Evolutionary conservation across 1,140 invertebrate genomes (phyloP).

Genomic region (Lasioglossum baleicum): DNA sequence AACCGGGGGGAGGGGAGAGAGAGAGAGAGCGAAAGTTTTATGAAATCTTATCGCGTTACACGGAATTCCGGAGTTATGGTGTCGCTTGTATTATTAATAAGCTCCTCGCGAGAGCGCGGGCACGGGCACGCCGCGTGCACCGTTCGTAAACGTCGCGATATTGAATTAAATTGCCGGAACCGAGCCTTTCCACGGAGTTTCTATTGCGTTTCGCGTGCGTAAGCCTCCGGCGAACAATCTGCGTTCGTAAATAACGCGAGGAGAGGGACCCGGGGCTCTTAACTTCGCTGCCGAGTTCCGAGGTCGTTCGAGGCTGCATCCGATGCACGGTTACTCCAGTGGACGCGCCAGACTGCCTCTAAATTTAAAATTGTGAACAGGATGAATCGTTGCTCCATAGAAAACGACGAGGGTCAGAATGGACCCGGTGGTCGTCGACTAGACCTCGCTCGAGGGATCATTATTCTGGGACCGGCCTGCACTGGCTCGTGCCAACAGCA

Average conservation of each 20-base stretch:
- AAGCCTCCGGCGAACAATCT: no score
- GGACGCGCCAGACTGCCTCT: no score
- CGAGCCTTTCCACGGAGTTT: neutral
- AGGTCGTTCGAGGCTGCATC: no score
- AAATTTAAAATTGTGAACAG: no score
- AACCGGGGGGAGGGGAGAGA: no score
- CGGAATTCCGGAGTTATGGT: slow-evolving; percentile 6
- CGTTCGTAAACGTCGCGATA: slow-evolving; percentile 5
- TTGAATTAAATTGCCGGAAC: neutral
- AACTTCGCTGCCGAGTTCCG: no score
- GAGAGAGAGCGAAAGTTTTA: slow-evolving; percentile 4
- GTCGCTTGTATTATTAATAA: slow-evolving; percentile 12
- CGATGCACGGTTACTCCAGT: no score
- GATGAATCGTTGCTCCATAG: no score
- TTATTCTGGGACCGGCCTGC: slow-evolving; percentile 14
- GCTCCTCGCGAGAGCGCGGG: neutral
- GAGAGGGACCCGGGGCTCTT: no score
- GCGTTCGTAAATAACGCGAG: slow-evolving; percentile 1
- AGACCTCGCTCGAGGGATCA: neutral
- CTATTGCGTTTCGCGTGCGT: neutral
- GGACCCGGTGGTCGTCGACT: no score
- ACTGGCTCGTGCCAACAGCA: slow-evolving; percentile 25
- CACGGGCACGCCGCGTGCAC: no score
- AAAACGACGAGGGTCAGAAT: no score
- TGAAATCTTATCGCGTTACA: slow-evolving; percentile 29